Evolutionary conservation across 2,797 vertebrate genomes (phyloP), one percentile per base, ranked within the genome.

Genomic region (Crocidura indochinensis): DNA sequence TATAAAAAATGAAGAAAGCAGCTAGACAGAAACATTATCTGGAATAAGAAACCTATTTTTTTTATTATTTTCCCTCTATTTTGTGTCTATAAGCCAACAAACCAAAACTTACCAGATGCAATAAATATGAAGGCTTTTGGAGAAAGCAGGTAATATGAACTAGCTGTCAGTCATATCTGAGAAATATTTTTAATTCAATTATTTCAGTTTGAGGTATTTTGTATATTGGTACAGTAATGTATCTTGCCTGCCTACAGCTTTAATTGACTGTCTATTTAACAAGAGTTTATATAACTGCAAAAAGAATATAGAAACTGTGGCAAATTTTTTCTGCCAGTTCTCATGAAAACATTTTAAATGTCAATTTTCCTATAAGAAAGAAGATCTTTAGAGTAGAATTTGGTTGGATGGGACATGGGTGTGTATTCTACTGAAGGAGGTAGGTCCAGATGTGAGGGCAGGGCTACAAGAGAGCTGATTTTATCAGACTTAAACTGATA

Each of bases 191-290:
- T 71, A 77, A 82, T 73, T 71, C 82, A 12, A 89, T 56, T 68
- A 90, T 85, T 92, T 91, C 79, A 85, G 72, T 84, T 26, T 53
- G 49, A 88, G 56, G 20, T 65, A 51, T 94, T 94, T 76, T 71
- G 71, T 22, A 44, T 22, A 22, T 79, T 92, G 84, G 51, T 84
- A 88, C 5, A 77, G 60, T 49, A 46, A 71, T 46, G 62, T 65
- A 31, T 71, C 68, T 51, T 67, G 5, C 65, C 44, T 74, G 56
- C 49, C 68, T 85, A 29, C 72, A 44, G 78, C 12, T 72, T 75
- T 92, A 91, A 94, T 9, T 76, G 74, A 60, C 74, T 62, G 80
- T 82, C 84, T 38, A 87, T 79, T 87, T 87, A 94, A 91, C 56
- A 87, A 82, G 78, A 73, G 12, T 91, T 87, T 92, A 88, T 7